Evolutionary conservation across 2,888 invertebrate species (phyloP).

Genomic region (Apamea sordens): DNA sequence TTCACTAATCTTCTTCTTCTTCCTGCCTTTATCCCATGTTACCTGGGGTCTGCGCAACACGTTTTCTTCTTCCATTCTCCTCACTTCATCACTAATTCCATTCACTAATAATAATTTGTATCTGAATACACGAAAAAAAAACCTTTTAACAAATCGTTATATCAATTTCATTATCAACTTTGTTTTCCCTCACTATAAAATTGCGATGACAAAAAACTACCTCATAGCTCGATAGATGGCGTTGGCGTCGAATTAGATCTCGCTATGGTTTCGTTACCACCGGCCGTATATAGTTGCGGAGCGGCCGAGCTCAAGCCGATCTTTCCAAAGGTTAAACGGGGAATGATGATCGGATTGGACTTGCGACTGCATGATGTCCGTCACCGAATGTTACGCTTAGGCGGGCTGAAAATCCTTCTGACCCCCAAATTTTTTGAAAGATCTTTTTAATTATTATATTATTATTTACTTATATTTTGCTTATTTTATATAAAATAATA

Average conservation of each 20-base stretch:
- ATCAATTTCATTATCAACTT: not conserved
- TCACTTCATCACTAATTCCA: no score
- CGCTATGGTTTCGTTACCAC: conserved; percentile 73
- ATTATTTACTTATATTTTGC: not conserved
- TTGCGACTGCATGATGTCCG: conserved; percentile 87
- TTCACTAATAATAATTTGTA: not conserved
- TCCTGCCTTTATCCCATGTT: no score
- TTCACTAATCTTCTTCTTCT: no score
- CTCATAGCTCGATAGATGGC: conserved; percentile 74
- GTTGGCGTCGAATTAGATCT: conserved; percentile 71
- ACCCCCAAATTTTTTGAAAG: conserved; percentile 81
- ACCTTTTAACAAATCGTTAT: not conserved
- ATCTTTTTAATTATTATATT: conserved; percentile 65
- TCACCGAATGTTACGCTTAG: conserved; percentile 87
- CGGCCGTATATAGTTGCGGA: conserved; percentile 11
- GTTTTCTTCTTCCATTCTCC: no score
- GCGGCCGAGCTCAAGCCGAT: conserved; percentile 65
- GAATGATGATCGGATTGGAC: conserved; percentile 86
- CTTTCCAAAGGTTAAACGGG: conserved; percentile 89
- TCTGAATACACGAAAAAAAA: not conserved
- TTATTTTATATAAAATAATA: no score
- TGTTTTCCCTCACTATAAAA: not conserved
- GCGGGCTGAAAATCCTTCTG: conserved; percentile 86
- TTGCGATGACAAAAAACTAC: conserved; percentile 8
- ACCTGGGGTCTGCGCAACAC: no score